phyloP scores from a whole-genome alignment of 2,797 vertebrate genomes.

The Intellagama lesueurii region DNA sequence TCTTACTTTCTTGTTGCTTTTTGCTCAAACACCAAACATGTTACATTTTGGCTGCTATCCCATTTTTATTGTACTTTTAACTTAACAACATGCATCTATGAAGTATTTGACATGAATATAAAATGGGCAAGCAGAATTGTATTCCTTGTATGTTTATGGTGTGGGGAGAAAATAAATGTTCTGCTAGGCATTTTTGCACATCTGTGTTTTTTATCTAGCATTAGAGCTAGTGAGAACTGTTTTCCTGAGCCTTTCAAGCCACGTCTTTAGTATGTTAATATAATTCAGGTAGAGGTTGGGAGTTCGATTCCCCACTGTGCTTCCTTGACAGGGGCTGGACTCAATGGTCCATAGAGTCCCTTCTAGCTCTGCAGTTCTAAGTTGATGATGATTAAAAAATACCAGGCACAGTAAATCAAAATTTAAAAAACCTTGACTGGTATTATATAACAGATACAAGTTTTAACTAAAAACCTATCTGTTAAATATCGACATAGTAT shows the following conservation, averaged over 20 bases:
- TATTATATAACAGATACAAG: too few species aligned
- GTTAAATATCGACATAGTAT: too few species aligned
- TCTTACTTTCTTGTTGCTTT: constrained; percentile 42
- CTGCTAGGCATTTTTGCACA: constrained; percentile 51
- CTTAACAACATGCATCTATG: not conserved
- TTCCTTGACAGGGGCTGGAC: too few species aligned
- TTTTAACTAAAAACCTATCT: too few species aligned
- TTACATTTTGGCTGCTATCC: constrained; percentile 40
- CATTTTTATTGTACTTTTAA: not conserved
- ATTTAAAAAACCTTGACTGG: too few species aligned
- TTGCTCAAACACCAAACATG: constrained; percentile 51
- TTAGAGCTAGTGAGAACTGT: not conserved
- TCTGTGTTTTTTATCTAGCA: not conserved
- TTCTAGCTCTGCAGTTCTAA: too few species aligned
- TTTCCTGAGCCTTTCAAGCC: not conserved
- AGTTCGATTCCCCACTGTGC: not conserved
- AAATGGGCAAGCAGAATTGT: constrained; percentile 32
- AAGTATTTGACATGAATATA: not conserved
- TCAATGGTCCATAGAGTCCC: too few species aligned
- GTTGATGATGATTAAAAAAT: too few species aligned
- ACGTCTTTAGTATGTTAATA: constrained; percentile 49
- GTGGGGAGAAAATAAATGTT: constrained; percentile 6
- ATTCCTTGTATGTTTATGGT: constrained; percentile 11
- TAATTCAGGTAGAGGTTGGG: not conserved
- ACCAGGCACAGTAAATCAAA: too few species aligned